Base-by-base conservation (phyloP, 2,797 vertebrate species). In the Peromyscus melanophrys region DNA sequence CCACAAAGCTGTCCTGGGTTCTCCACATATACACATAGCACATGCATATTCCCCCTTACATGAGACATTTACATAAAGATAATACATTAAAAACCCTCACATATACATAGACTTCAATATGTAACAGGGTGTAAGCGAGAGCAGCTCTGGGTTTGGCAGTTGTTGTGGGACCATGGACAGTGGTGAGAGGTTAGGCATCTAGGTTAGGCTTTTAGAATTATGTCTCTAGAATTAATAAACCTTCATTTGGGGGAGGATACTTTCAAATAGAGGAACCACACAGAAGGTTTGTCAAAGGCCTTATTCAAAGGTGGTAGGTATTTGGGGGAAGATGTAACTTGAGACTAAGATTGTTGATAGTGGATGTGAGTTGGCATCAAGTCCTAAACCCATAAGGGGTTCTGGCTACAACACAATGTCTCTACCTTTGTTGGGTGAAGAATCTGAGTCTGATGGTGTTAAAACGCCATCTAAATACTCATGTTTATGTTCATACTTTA, bases 381-480 rank as follows among this genome's bases (percentile, higher is more conserved):
- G 16, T n/a, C 16, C 40, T 85, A 73, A 92, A 89, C 34, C 69
- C 23, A 11, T 67, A 12, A 19, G 27, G 46, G 21, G 34, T 94
- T 27, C 25, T 85, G 67, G 19, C n/a, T 97, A 95, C 91, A 87
- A 78, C 92, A 85, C 96, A 65, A 40, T 78, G 23, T 71, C 73
- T 85, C 13, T 92, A 82, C 83, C 61, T 96, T 57, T 93, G 81
- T 90, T 96, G 94, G 59, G 75, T 95, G 82, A 88, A 88, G 52
- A 63, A 85, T 94, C 80, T 95, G 57, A 97, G 34, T 95, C 61
- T 96, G 85, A 97, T 96, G 61, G 40, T 49, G 29, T 49, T 31
- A 67, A 34, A 21, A 2, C 13, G 43, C 11, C 61, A 14, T 67
- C 61, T 67, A 34, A 49, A 67, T 85, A 85, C 11, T 8, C 65